phyloP scores from a whole-genome alignment of 2,113 vertebrate species.

The Pogonocichla stellata region DNA sequence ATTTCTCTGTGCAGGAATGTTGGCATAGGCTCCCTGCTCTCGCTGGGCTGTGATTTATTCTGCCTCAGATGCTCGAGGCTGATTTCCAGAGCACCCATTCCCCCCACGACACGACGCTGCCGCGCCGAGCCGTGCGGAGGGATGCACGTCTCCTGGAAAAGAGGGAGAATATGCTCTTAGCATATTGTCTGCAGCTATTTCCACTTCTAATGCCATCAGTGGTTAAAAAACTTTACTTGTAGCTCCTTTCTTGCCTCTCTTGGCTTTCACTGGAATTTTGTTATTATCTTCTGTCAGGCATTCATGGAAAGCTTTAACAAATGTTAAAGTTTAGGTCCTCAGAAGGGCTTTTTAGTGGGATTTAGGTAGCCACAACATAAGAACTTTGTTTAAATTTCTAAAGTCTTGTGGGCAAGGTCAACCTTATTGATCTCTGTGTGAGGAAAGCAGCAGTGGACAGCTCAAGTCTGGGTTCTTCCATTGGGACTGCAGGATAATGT shows the following conservation, averaged over 20 bases:
- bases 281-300: neutral
- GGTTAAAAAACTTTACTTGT: neutral
- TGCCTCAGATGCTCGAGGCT: neutral
- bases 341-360: neutral
- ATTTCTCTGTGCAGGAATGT: conserved; percentile 6
- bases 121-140: neutral
- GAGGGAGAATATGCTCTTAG: neutral
- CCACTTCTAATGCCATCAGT: neutral
- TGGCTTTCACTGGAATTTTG: neutral
- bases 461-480: neutral
- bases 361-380: neutral
- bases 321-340: neutral
- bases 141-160: neutral
- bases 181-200: neutral
- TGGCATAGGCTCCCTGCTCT: neutral
- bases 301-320: neutral
- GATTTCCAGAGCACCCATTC: conserved; percentile 34
- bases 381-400: neutral
- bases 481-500: neutral
- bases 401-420: neutral
- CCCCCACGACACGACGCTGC: fast-evolving
- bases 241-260: neutral
- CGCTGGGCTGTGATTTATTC: neutral
- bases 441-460: neutral
- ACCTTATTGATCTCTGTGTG: neutral